Conservation (phyloP, 2,113 vertebrate species). For the Strigops habroptila region DNA sequence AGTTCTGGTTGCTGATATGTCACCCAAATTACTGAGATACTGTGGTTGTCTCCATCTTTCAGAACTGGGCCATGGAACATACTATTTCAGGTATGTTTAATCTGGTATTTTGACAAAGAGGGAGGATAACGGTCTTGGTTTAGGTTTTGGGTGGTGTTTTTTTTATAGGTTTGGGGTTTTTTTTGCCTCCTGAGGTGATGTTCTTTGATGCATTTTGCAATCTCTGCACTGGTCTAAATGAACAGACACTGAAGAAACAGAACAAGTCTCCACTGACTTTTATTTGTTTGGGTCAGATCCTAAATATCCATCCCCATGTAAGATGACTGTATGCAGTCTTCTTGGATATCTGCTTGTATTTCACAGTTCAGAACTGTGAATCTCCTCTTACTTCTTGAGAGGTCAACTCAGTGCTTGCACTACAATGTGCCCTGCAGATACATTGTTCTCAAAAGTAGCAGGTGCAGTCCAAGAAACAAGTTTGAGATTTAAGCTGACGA, state of each 20-base stretch:
- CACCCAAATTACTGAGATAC: not conserved
- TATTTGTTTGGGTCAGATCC: not conserved
- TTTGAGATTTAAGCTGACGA: not conserved
- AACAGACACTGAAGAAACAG: not conserved
- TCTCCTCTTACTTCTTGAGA: not conserved
- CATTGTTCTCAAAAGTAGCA: not conserved
- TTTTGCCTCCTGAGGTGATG: not conserved
- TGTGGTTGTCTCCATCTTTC: not conserved
- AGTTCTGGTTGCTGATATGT: not conserved
- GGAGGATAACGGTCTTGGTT: not conserved
- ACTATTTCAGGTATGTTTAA: constrained; percentile 14
- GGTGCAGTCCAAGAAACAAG: not conserved
- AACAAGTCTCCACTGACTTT: not conserved
- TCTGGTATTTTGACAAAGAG: not conserved
- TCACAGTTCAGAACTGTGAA: not conserved
- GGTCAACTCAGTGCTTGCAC: not conserved
- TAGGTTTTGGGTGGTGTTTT: not conserved
- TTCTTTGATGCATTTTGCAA: not conserved
- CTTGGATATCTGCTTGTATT: not conserved
- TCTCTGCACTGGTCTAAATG: not conserved
- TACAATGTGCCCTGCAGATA: not conserved
- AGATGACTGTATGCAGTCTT: not conserved
- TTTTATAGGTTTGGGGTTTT: too few relatives aligned
- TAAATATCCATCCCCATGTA: not conserved
- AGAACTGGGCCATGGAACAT: not conserved